phyloP scores from a whole-genome alignment of 2,797 vertebrate species.

The Novumbra hubbsi region DNA sequence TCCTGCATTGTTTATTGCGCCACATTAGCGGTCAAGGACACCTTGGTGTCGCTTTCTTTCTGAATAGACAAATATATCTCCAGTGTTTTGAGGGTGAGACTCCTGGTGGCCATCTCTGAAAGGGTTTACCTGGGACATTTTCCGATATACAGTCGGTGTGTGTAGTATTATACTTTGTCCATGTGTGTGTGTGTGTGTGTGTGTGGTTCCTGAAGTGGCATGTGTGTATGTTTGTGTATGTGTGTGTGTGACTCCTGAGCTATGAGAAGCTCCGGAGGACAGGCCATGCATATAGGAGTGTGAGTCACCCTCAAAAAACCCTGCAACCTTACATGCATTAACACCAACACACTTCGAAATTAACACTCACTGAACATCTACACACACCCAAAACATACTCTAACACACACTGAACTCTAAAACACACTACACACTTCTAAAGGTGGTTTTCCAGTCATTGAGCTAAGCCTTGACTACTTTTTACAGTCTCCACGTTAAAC shows the following conservation, averaged over 20 bases:
- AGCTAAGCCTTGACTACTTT: constrained; percentile 42
- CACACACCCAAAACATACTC: not conserved
- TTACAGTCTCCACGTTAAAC: constrained; percentile 32
- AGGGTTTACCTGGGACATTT: not conserved
- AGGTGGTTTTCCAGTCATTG: constrained; percentile 47
- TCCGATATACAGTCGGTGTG: not conserved
- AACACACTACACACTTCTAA: not conserved
- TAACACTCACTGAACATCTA: not conserved
- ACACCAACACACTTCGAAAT: not conserved
- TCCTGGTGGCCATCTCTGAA: not conserved
- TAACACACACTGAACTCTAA: not conserved
- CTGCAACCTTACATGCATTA: constrained; percentile 6
- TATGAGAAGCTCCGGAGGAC: constrained; percentile 32
- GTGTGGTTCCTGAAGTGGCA: not conserved
- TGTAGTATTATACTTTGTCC: too few relatives aligned
- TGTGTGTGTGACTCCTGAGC: constrained; percentile 1
- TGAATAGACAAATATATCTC: not conserved
- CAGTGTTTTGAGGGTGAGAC: not conserved
- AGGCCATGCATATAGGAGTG: constrained; percentile 39
- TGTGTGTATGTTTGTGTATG: not conserved
- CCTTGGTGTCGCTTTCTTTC: constrained; percentile 23
- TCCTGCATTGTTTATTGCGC: not conserved
- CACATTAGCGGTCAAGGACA: constrained; percentile 33
- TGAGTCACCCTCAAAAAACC: constrained; percentile 15
- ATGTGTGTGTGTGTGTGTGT: constrained; percentile 14